These are phyloP conservation scores for Pyrrhosoma nymphula DNA, from an alignment of 2,888 invertebrate species.

Conservation along the genomic window DNA sequence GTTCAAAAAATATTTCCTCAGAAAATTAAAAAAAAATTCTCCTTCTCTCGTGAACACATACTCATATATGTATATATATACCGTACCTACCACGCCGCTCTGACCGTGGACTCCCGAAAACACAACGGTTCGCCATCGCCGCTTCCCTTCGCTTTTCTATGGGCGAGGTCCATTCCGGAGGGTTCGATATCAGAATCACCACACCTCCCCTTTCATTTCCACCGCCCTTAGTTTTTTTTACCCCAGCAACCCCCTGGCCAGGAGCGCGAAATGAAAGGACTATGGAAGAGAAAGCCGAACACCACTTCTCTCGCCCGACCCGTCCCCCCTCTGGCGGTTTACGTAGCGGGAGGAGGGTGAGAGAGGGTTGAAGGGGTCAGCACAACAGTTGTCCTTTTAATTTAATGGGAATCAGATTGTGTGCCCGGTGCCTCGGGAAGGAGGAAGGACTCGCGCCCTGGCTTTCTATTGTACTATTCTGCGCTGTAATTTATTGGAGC, in stretches of 20 bases:
- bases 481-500: not conserved
- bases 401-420: slow-evolving; percentile 39
- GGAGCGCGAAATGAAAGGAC: not conserved
- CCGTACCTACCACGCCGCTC: not conserved
- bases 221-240: not conserved
- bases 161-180: not conserved
- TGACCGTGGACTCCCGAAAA: not conserved
- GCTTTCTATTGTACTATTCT: slow-evolving; percentile 3
- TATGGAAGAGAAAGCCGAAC: not conserved
- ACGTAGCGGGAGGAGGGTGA: not conserved
- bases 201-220: not conserved
- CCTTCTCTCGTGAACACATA: not conserved
- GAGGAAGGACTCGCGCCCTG: not conserved
- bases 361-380: not conserved
- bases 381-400: slow-evolving; percentile 39
- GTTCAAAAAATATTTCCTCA: not conserved
- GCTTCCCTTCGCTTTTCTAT: not conserved
- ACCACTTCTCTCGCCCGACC: not conserved
- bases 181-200: slow-evolving; percentile 30
- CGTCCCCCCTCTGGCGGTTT: not conserved
- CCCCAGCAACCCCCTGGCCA: too few relatives aligned
- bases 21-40: not conserved
- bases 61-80: not conserved
- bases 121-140: not conserved
- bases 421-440: not conserved